Base-by-base conservation (phyloP, 2,113 vertebrate species). In the Pomatorhinus ruficollis region DNA sequence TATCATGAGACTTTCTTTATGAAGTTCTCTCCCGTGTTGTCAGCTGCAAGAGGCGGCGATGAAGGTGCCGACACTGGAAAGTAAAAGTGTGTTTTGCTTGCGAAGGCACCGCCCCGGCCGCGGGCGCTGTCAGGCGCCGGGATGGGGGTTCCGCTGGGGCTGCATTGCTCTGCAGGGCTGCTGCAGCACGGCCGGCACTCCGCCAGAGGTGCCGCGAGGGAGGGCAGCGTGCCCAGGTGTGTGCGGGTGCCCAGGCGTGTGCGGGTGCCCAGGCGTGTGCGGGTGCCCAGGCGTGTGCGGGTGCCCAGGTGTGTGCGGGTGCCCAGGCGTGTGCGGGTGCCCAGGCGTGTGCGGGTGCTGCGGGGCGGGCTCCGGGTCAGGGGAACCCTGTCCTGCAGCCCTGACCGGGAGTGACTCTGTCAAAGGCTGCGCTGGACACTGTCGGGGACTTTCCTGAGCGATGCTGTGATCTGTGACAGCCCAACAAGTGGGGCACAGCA, bases 1-100 rank as follows among this genome's bases (percentile, higher is more conserved):
- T 98, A 98, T 97, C 98, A 97, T 94, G 96, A 98, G 97, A 97
- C 96, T 98, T 98, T 95, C 98, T 97, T 97, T 95, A 96, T 97
- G 95, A 98, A 98, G 95, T 98, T 97, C 97, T 98, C 97, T 90
- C 93, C 95, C 92, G 96, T 96, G 97, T 96, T 98, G 96, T 98
- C 97, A 98, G 95, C 97, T 94, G 44, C 81, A 94, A 96, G 93
- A 95, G 93, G 70, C 81, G 89, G 83, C 95, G 94, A 90, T 90
- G 94, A 96, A 98, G 97, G 94, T 97, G 86, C 94, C 97, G 90
- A 97, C 97, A 97, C 92, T 97, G 97, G 90, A 93, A 93, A 97
- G 95, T 83, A 91, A 79, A 95, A 95, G 92, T 96, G 96, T 95
- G 93, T 96, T 97, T 96, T 93, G 95, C 90, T 97, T 79, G 92